phyloP scores from a whole-genome alignment of 2,888 invertebrate genomes.

The Campoletis raptor region DNA sequence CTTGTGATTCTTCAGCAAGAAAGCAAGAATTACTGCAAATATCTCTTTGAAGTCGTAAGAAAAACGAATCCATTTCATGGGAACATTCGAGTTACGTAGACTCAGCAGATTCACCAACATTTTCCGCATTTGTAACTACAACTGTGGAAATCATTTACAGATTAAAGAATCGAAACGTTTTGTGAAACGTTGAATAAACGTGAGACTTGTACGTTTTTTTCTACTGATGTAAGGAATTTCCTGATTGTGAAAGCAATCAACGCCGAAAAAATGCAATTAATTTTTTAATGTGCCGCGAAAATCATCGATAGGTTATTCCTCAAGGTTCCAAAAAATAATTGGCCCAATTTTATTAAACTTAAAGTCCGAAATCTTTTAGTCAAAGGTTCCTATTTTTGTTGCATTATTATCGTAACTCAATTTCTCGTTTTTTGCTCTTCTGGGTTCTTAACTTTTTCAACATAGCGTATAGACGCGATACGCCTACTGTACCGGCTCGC shows the following conservation, averaged over 20 bases:
- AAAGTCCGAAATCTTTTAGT: background rate
- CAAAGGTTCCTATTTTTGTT: background rate
- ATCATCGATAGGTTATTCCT: background rate
- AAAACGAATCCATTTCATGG: conserved; percentile 5
- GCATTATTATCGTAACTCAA: background rate
- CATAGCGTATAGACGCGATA: conserved; percentile 22
- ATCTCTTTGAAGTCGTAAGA: conserved; percentile 13
- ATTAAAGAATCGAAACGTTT: background rate
- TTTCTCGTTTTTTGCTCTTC: conserved; percentile 10
- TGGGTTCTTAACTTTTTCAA: conserved; percentile 33
- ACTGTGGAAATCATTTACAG: background rate
- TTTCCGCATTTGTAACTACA: conserved; percentile 1
- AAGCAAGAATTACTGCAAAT: conserved; percentile 22
- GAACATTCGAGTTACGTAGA: background rate
- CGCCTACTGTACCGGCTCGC: conserved; percentile 61
- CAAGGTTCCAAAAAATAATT: background rate
- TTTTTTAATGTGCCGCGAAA: background rate
- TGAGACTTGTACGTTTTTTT: background rate
- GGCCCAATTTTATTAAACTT: background rate
- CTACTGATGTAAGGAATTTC: background rate
- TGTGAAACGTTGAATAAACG: background rate
- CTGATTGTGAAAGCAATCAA: background rate
- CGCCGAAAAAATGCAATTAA: background rate
- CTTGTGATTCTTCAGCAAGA: background rate
- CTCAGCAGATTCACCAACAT: background rate